Conservation (phyloP, 2,888 invertebrate genomes). For the Sepioteuthis lessoniana region DNA sequence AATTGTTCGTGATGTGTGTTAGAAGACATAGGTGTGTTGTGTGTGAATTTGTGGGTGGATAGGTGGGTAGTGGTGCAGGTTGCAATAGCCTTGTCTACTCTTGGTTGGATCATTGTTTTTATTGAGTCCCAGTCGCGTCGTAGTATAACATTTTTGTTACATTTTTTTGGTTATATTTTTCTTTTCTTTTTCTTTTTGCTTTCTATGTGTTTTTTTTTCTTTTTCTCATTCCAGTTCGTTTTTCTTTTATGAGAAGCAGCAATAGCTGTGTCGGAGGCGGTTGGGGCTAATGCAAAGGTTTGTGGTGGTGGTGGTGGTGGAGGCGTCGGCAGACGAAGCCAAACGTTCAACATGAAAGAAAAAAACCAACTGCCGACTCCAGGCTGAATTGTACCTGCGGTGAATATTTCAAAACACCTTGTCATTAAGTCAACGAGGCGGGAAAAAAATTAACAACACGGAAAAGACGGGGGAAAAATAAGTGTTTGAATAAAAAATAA, state of each 20-base stretch:
- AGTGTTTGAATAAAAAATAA: neutral
- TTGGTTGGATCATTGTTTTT: too few species aligned
- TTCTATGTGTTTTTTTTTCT: too few species aligned
- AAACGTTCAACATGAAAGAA: neutral
- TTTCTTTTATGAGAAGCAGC: neutral
- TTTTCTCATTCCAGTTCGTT: too few species aligned
- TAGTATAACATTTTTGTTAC: too few species aligned
- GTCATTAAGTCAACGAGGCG: conserved; percentile 4
- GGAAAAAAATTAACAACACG: neutral
- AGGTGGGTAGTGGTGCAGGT: too few species aligned
- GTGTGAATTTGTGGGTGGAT: too few species aligned
- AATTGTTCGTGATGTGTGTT: too few species aligned
- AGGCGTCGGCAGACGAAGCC: neutral
- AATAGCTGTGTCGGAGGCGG: neutral
- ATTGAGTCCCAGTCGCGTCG: too few species aligned
- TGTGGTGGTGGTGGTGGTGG: neutral
- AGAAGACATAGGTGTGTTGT: too few species aligned
- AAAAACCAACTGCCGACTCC: neutral
- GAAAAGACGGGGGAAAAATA: neutral
- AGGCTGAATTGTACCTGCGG: conserved; percentile 13
- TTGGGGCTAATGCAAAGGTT: neutral
- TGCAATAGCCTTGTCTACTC: too few species aligned
- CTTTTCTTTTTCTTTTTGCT: too few species aligned
- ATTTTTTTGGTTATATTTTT: too few species aligned
- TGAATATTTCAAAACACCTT: conserved; percentile 20